phyloP scores from a whole-genome alignment of 2,113 vertebrate genomes.

The Pygoscelis adeliae region DNA sequence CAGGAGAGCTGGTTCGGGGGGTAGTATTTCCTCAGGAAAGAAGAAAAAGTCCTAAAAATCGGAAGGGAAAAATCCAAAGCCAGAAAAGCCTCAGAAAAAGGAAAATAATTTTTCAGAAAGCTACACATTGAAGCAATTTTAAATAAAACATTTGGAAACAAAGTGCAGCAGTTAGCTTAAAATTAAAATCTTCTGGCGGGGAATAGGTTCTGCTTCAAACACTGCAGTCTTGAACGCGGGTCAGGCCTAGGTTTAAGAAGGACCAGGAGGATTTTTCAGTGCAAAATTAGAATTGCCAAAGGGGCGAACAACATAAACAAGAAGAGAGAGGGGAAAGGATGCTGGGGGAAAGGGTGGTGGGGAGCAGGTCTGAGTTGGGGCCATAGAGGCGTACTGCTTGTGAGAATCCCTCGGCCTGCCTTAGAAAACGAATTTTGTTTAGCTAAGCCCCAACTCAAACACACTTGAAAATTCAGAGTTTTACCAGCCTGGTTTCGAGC shows the following conservation, averaged over 20 bases:
- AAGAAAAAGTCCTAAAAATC: background rate
- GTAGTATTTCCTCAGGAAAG: background rate
- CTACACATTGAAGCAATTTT: conserved; percentile 68
- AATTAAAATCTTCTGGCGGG: conserved; percentile 67
- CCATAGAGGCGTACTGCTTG: rapidly evolving
- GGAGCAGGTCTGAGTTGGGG: background rate
- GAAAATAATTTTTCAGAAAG: conserved; percentile 36
- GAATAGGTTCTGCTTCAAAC: conserved; percentile 36
- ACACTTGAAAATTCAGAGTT: conserved; percentile 14
- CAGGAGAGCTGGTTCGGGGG: background rate
- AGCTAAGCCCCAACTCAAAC: conserved; percentile 62
- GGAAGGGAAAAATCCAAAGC: background rate
- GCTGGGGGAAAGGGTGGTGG: background rate
- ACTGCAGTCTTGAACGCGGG: background rate
- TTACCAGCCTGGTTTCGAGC: background rate
- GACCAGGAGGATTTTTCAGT: conserved; percentile 41
- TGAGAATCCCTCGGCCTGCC: background rate
- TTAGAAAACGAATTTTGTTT: conserved; percentile 54
- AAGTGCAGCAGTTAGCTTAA: conserved; percentile 18
- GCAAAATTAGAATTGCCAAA: background rate
- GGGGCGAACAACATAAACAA: background rate
- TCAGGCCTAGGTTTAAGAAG: conserved; percentile 45
- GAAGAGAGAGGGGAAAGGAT: background rate
- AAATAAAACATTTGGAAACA: conserved; percentile 63
- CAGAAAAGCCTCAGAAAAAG: conserved; percentile 48